Evolutionary conservation across 2,888 invertebrate genomes (phyloP), one percentile per base, ranked within the genome.

Genomic region (Eucera pruinosa): DNA sequence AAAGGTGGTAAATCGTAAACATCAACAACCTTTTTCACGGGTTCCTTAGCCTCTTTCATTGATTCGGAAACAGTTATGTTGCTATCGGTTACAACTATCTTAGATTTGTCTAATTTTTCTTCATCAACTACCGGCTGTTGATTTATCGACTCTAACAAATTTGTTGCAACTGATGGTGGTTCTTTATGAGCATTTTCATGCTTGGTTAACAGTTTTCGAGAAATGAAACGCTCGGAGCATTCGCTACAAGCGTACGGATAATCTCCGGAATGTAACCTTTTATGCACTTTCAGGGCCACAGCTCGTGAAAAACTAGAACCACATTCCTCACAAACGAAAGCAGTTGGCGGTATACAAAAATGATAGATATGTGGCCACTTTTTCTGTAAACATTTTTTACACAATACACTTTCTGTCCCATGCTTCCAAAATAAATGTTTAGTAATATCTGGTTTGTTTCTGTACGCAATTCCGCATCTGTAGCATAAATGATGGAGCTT

Each of bases 311-410:
- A 97, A 77, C 94, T 95, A 47, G 95, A 93, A 88, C 94, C 95
- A 90, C 97, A 97, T 89, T 96, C 96, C 84, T 97, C 97, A 93
- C 97, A 97, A 1, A 94, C 93, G 91, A 97, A 97, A 67, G 94
- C 94, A 11, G 94, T 93, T 2, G 97, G 97, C 47, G 97, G 97
- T 81, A 96, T 95, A 90, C 97, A 97, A 89, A 97, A 97, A 90
- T 97, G 97, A 93, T 97, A 97, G 6, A 97, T 96, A 92, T 97
- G 97, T 0, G 97, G 97, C 97, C 97, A 97, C 87, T 97, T 97
- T 89, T 97, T 97, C 89, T 97, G 97, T 62, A 97, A 92, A 91
- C 97, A 97, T 88, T 94, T 95, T 91, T 97, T 97, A 90, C 97
- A 97, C 41, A 95, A 92, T 2, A 96, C 96, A 92, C 97, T 97